Evolutionary conservation across 2,113 vertebrate species (phyloP), one percentile per base, ranked within the genome.

Genomic region (Melanostigma gelatinosum): DNA sequence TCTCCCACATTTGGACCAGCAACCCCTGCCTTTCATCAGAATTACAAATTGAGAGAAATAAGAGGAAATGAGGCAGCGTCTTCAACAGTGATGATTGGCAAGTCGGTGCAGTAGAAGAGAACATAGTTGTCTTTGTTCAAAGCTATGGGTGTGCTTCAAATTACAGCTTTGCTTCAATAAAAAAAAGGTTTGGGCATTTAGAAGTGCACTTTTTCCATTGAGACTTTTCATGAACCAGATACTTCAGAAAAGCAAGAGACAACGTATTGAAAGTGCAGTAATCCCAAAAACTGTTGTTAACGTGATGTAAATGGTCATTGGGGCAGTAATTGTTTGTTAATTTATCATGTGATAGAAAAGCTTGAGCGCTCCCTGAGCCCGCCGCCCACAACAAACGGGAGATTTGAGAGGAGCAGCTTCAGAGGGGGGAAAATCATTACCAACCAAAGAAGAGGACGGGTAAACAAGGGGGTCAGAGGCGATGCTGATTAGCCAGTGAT

Each of bases 271-370:
- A 80, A 50, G 72, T 44, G 27, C 48, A 44, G 40, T 60, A 75
- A 72, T 80, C 75, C 52, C 34, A 12, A 72, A 79, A 82, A 65
- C 52, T 73, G 73, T 57, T 50, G 68, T 72, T 88, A 88, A 93
- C 77, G 75, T 86, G 85, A 91, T 91, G 94, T 93, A 93, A 94
- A 90, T 88, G 93, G 90, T 85, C 82, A 90, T 42, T 61, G 78
- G 93, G 81, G 85, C 27, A 50, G 83, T 93, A 93, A 95, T 94
- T 94, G 94, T 89, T 95, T 95, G 96, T 96, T 94, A 95, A 94
- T 97, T 96, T 91, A 89, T 62, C 15, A 60, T 70, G 58, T 90
- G 72, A 91, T 78, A 88, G 91, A 89, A 94, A 93, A 80, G 61
- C 75, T 69, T 20, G 70, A 69, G 67, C 1, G 10, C 27, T 57